Conservation (phyloP, 2,113 vertebrate genomes). For the Toxostoma redivivum region DNA sequence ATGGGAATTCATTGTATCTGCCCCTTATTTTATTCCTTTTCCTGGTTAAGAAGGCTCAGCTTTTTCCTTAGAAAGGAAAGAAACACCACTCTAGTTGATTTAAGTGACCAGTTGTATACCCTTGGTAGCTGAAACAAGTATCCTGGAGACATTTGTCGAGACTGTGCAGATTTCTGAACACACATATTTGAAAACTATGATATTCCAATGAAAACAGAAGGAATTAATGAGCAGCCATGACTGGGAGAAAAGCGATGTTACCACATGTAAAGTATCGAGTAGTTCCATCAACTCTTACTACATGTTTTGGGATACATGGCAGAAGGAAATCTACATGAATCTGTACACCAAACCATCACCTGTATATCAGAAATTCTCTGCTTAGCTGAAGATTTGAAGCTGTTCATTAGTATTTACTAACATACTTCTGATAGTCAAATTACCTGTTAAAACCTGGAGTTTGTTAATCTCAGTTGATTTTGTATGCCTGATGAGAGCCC, state of each 20-base stretch:
- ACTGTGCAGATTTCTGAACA: background rate
- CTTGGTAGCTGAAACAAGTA: background rate
- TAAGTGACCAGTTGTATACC: background rate
- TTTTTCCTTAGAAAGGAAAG: background rate
- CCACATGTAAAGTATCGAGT: background rate
- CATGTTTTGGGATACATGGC: background rate
- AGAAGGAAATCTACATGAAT: background rate
- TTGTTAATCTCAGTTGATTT: background rate
- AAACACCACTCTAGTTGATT: background rate
- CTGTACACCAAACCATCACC: background rate
- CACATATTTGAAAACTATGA: background rate
- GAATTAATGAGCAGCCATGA: background rate
- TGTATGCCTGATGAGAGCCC: background rate
- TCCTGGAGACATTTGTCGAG: background rate
- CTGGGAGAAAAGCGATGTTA: background rate
- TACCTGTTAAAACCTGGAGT: background rate
- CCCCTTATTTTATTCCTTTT: background rate
- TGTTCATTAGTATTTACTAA: background rate
- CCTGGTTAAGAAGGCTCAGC: background rate
- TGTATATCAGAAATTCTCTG: background rate
- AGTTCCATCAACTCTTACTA: rapidly evolving
- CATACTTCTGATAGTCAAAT: background rate
- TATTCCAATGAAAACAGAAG: background rate
- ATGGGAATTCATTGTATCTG: background rate
- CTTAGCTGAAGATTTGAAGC: background rate